Conservation (phyloP, 2,888 invertebrate genomes). For the Sinelater perroti region DNA sequence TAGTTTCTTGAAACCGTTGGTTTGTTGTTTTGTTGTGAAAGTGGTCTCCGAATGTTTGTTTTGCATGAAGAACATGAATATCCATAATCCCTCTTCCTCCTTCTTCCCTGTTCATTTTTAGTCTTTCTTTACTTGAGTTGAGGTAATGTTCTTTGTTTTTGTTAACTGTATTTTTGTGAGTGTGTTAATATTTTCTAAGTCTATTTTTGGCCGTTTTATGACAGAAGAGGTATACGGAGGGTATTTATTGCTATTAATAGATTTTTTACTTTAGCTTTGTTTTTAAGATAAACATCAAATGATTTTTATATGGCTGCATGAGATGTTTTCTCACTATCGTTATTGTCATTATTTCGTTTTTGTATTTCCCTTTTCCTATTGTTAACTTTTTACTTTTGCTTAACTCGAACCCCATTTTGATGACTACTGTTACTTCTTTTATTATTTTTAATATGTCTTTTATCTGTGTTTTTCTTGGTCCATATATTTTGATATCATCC, state of each 20-base stretch:
- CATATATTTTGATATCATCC: constrained; percentile 1
- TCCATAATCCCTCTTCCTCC: no score
- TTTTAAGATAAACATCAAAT: neutral
- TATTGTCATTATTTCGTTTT: neutral
- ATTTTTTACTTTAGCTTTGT: neutral
- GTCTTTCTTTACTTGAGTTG: no score
- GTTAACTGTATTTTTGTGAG: neutral
- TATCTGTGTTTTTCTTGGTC: neutral
- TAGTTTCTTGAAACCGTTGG: no score
- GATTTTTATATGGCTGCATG: neutral
- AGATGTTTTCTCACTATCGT: neutral
- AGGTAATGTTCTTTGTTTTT: neutral
- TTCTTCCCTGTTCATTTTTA: no score
- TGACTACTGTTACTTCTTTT: neutral
- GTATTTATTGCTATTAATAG: neutral
- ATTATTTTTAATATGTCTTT: neutral
- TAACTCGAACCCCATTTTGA: neutral
- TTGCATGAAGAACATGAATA: no score
- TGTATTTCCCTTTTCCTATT: neutral
- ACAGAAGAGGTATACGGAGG: neutral
- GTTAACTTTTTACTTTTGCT: neutral
- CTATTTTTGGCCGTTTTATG: neutral
- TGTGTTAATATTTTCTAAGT: neutral
- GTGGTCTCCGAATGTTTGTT: no score
- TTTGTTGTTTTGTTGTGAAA: no score